Conservation (phyloP, 2,113 vertebrate species). For the Elaphurus davidianus region DNA sequence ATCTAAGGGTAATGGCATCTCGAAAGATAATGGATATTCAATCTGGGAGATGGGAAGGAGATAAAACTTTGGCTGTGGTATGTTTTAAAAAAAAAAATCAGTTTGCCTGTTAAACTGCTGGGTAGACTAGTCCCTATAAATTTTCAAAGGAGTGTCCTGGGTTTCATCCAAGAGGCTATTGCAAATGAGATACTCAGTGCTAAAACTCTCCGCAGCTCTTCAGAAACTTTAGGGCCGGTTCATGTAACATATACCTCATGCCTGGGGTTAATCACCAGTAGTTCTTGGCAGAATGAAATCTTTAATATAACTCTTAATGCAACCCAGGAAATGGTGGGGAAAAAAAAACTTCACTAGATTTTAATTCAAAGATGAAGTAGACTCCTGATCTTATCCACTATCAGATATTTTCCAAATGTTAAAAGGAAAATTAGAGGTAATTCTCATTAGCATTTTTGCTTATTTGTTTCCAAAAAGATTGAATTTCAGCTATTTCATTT, state of each 20-base stretch:
- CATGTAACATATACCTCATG: slow-evolving; percentile 46
- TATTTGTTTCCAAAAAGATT: neutral
- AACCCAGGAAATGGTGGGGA: neutral
- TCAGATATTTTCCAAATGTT: neutral
- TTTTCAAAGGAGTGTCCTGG: slow-evolving; percentile 74
- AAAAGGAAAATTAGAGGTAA: neutral
- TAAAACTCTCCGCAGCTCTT: slow-evolving; percentile 27
- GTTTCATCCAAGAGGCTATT: slow-evolving; percentile 65
- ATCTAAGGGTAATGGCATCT: slow-evolving; percentile 69
- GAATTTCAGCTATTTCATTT: neutral
- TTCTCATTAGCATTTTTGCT: neutral
- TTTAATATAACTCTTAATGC: slow-evolving; percentile 21
- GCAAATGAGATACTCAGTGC: slow-evolving; percentile 60
- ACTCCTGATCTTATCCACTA: neutral
- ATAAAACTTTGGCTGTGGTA: slow-evolving; percentile 67
- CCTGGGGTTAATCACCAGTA: slow-evolving; percentile 60
- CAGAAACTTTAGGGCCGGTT: slow-evolving; percentile 38
- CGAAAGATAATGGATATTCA: slow-evolving; percentile 77
- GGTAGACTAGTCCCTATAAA: slow-evolving; percentile 70
- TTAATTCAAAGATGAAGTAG: neutral
- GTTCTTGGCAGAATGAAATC: slow-evolving; percentile 59
- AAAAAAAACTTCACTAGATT: neutral
- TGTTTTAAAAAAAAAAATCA: slow-evolving; percentile 36
- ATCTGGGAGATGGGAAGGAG: slow-evolving; percentile 69
- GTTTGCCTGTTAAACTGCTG: slow-evolving; percentile 64